Conservation (phyloP, 1,140 invertebrate species). For the Amyelois transitella region DNA sequence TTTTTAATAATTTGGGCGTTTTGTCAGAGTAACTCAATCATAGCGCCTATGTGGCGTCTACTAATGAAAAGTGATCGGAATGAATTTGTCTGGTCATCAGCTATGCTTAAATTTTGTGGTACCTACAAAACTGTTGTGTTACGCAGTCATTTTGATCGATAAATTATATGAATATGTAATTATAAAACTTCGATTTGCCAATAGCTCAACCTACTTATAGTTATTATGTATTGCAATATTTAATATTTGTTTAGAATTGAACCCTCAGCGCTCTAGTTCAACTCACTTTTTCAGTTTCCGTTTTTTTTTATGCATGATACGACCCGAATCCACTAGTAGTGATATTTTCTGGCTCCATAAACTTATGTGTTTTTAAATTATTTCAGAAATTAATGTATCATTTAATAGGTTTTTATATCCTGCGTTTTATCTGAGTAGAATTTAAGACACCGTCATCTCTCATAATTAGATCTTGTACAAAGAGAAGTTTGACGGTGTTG, state of each 20-base stretch:
- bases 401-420: background rate
- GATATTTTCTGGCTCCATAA: too few relatives aligned
- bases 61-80: slow-evolving; percentile 15
- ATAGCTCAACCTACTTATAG: too few relatives aligned
- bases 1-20: background rate
- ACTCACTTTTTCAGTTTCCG: too few relatives aligned
- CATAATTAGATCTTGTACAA: background rate
- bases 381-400: too few relatives aligned
- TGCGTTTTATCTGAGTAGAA: background rate
- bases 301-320: too few relatives aligned
- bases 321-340: too few relatives aligned
- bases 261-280: too few relatives aligned
- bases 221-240: too few relatives aligned
- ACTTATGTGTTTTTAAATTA: too few relatives aligned
- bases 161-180: slow-evolving; percentile 3
- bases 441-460: background rate
- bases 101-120: slow-evolving; percentile 7
- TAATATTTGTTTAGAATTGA: too few relatives aligned
- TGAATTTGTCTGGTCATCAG: slow-evolving; percentile 19
- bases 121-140: slow-evolving; percentile 13
- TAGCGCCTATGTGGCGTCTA: slow-evolving; percentile 15
- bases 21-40: slow-evolving; percentile 18
- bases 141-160: slow-evolving; percentile 10
- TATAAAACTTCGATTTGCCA: background rate
- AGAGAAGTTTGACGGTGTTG: background rate